These are phyloP conservation scores for Plagiodera versicolora DNA, from an alignment of 2,888 invertebrate species.

Conservation along the genomic window DNA sequence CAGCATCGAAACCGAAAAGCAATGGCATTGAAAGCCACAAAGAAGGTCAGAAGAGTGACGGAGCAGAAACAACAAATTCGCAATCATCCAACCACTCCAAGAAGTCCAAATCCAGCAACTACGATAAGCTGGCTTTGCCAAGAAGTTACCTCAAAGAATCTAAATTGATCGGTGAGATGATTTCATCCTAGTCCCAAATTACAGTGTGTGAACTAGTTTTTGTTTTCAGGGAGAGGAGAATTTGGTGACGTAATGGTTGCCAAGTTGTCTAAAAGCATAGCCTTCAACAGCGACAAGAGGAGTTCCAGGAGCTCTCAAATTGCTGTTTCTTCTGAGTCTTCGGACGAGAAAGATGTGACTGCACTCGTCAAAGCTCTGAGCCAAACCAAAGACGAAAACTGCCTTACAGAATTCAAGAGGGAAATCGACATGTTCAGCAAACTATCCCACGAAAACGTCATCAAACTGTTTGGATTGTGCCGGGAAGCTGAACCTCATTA, in stretches of 20 bases:
- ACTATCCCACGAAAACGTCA: constrained; percentile 80
- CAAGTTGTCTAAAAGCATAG: constrained; percentile 52
- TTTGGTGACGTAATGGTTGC: constrained; percentile 90
- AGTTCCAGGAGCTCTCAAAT: constrained; percentile 31
- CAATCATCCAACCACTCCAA: constrained; percentile 62
- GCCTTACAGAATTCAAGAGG: constrained; percentile 81
- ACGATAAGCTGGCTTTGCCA: constrained; percentile 76
- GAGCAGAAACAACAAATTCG: constrained; percentile 66
- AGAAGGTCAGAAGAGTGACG: constrained; percentile 66
- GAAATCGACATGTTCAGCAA: constrained; percentile 86
- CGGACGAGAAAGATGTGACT: constrained; percentile 56
- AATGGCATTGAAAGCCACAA: constrained; percentile 64
- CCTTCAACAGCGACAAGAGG: constrained; percentile 41
- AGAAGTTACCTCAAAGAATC: constrained; percentile 72
- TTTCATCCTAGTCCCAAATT: too few species aligned
- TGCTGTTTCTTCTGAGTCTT: constrained; percentile 38
- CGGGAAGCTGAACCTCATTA: constrained; percentile 84
- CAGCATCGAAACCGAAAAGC: constrained; percentile 55
- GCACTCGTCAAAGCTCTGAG: constrained; percentile 79
- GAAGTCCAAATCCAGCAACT: constrained; percentile 64
- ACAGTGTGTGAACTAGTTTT: too few species aligned
- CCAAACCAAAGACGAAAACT: constrained; percentile 75
- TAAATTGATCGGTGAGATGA: constrained; percentile 60
- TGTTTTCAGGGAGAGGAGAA: constrained; percentile 68
- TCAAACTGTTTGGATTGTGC: constrained; percentile 78